These are phyloP conservation scores for Stegophylla sp. DNA, from an alignment of 2,888 invertebrate genomes.

Conservation along the genomic window DNA sequence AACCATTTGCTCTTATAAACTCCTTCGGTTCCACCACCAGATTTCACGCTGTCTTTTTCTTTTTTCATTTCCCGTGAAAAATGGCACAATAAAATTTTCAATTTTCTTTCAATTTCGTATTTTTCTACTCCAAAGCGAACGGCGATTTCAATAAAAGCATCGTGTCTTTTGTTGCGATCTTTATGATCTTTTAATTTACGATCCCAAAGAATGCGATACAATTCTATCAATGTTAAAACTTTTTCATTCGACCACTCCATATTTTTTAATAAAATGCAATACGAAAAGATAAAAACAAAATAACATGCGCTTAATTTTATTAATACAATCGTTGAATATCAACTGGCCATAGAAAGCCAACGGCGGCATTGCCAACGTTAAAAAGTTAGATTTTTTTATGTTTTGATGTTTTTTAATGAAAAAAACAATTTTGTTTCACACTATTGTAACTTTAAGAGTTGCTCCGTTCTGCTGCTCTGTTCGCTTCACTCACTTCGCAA, in stretches of 20 bases:
- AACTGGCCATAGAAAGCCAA: background rate
- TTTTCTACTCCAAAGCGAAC: background rate
- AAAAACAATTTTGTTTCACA: no score
- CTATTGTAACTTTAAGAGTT: no score
- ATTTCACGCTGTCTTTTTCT: background rate
- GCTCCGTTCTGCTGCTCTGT: no score
- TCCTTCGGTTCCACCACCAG: background rate
- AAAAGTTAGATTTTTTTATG: no score
- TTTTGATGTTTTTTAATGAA: no score
- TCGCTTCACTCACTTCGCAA: no score
- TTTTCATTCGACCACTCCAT: constrained; percentile 9
- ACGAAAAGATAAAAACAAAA: background rate
- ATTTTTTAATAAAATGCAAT: background rate
- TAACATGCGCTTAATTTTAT: background rate
- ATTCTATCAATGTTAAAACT: constrained; percentile 20
- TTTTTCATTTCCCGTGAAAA: background rate
- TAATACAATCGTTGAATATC: background rate
- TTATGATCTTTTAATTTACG: constrained; percentile 16
- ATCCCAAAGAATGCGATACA: constrained; percentile 22
- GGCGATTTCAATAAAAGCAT: constrained; percentile 24
- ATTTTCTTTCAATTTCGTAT: constrained; percentile 31
- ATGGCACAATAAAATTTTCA: constrained; percentile 19
- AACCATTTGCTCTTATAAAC: constrained; percentile 22
- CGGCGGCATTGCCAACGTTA: background rate
- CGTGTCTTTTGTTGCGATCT: constrained; percentile 34